Conservation (phyloP, 2,888 invertebrate species). For the Drosophila cognata region DNA sequence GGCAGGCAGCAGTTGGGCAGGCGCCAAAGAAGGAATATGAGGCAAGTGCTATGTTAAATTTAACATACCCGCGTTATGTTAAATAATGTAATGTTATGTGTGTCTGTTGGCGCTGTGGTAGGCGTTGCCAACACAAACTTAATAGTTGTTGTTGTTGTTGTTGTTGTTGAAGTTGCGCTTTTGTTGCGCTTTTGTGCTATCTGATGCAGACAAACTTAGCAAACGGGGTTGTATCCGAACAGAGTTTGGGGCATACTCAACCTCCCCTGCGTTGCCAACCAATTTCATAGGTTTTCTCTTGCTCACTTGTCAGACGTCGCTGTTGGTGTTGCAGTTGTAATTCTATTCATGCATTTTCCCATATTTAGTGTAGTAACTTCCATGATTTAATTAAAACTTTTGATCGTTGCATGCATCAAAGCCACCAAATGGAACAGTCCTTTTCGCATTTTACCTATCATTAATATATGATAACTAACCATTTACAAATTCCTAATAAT, state of each 20-base stretch:
- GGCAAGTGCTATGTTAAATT: constrained; percentile 38
- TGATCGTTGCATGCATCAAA: constrained; percentile 47
- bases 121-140: constrained; percentile 53
- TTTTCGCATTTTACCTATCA: constrained; percentile 36
- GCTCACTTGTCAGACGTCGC: constrained; percentile 32
- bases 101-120: constrained; percentile 39
- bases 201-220: constrained; percentile 69
- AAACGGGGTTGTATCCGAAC: constrained; percentile 36
- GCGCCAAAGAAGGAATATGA: constrained; percentile 54
- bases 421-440: constrained; percentile 21
- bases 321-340: constrained; percentile 21
- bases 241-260: background rate
- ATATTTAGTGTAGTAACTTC: constrained; percentile 29
- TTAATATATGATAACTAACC: constrained; percentile 28
- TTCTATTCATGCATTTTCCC: constrained; percentile 18
- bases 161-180: constrained; percentile 44
- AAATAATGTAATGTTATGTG: constrained; percentile 43
- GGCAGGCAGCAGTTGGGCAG: constrained; percentile 46
- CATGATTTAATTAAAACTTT: constrained; percentile 76
- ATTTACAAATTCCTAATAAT: constrained; percentile 35
- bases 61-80: constrained; percentile 62
- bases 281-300: constrained; percentile 36
- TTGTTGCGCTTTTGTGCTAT: constrained; percentile 47
- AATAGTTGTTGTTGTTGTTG: constrained; percentile 4
- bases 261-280: background rate